A percentile compares a stretch with the other conserved stretches of the same genome.
Conservation (phyloP, 2,888 invertebrate genomes). For the Antheraea yamamai region DNA sequence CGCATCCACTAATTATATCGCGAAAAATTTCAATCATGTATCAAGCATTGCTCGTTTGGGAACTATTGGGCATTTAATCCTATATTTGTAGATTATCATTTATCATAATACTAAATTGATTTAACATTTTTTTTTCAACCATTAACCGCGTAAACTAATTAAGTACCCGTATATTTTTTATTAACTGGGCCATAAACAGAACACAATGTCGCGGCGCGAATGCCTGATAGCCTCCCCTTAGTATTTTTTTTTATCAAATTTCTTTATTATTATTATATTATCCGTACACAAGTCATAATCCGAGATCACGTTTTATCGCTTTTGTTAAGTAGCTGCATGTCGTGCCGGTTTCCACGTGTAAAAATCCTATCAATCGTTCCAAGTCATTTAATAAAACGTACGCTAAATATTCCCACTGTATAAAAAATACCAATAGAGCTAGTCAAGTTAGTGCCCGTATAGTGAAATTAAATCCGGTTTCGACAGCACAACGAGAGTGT, state of each 20-base stretch:
- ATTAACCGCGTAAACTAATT: constrained; percentile 81
- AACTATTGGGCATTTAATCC: constrained; percentile 83
- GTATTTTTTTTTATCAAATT: constrained; percentile 57
- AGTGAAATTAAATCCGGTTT: constrained; percentile 21
- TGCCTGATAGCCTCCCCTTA: constrained; percentile 80
- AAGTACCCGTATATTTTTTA: constrained; percentile 67
- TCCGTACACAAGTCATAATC: constrained; percentile 72
- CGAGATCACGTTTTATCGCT: constrained; percentile 74
- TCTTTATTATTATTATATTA: constrained; percentile 59
- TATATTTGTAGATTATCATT: constrained; percentile 79
- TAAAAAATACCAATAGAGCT: not conserved
- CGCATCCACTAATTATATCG: constrained; percentile 37
- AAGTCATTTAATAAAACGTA: constrained; percentile 7
- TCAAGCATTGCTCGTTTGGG: constrained; percentile 74
- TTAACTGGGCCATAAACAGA: constrained; percentile 73
- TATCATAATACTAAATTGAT: constrained; percentile 82
- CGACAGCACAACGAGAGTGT: constrained; percentile 61
- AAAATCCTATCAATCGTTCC: constrained; percentile 23
- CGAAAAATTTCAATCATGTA: constrained; percentile 34
- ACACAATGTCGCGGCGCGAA: constrained; percentile 76
- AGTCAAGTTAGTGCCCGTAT: not conserved
- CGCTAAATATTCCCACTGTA: constrained; percentile 13
- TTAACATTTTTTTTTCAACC: constrained; percentile 76
- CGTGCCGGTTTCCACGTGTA: constrained; percentile 52
- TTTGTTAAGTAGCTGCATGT: constrained; percentile 70